Evolutionary conservation across 2,888 invertebrate genomes (phyloP).

Genomic region (Temnothorax ravouxi): DNA sequence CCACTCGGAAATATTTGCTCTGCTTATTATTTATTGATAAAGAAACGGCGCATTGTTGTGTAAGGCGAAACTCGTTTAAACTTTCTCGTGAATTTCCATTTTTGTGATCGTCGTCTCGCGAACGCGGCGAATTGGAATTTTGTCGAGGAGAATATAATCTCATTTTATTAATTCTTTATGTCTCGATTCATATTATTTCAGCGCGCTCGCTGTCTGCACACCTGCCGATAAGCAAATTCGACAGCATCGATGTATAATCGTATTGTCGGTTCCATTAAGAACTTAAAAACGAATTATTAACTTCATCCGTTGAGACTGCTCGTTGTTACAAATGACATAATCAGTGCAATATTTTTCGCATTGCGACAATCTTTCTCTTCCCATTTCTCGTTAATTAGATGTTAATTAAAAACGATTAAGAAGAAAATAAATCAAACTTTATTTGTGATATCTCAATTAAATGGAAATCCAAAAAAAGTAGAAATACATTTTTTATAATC

Average conservation of each 20-base stretch:
- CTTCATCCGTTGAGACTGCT: not conserved
- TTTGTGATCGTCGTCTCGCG: slow-evolving; percentile 22
- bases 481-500: not conserved
- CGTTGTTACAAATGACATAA: slow-evolving; percentile 5
- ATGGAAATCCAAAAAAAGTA: not conserved
- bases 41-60: slow-evolving; percentile 6
- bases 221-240: slow-evolving; percentile 10
- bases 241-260: slow-evolving; percentile 20
- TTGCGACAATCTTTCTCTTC: not conserved
- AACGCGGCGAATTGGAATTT: slow-evolving; percentile 12
- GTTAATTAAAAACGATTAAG: not conserved
- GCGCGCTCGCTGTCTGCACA: not conserved
- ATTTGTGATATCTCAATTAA: not conserved
- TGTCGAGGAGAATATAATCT: not conserved
- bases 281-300: slow-evolving; percentile 17
- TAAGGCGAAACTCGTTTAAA: slow-evolving; percentile 13
- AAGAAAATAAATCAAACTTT: not conserved
- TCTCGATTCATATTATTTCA: slow-evolving; percentile 18
- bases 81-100: slow-evolving; percentile 21
- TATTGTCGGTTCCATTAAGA: slow-evolving; percentile 18
- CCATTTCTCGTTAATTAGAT: not conserved
- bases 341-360: not conserved
- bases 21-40: slow-evolving; percentile 48
- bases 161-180: slow-evolving; percentile 10
- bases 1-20: slow-evolving; percentile 37